Evolutionary conservation across 2,113 vertebrate species (phyloP), one percentile per base, ranked within the genome.

Genomic region (Oreochromis spilurus): DNA sequence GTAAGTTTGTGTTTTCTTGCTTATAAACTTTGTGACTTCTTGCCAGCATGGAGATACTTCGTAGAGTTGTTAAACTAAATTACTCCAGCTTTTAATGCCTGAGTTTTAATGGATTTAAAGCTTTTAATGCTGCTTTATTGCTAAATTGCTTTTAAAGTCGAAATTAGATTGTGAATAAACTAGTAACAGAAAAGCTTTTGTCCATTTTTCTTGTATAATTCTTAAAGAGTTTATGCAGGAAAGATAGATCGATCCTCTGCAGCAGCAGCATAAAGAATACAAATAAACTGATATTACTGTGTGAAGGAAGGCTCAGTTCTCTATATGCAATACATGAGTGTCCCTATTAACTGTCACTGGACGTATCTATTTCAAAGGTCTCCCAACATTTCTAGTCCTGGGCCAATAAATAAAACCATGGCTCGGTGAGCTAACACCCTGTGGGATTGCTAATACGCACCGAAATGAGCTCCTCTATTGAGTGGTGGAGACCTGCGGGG

Each of bases 371-470:
- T 79, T 82, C 58, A 58, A 7, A 75, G 81, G 81, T 82, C 81
- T 82, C 77, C 52, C 65, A 60, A 4, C 21, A 21, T 43, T 75
- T 34, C 21, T 16, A 45, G 54, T 53, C 62, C 75, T 11, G 72
- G 55, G 12, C 82, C 38, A 60, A 67, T 89, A 89, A 90, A 83
- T 79, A 60, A 84, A 86, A 79, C 58, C 8, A 57, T 16, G 31
- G 72, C 82, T 65, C 29, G 21, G 34, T 50, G 79, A 81, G 79
- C 58, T 9, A 34, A 75, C 83, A 48, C 80, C 79, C 36, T 2
- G 31, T 11, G 55, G 87, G 57, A 16, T 45, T 45, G 67, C 80
- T 90, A 81, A 89, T 80, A 34, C 4, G 52, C 54, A 60, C 75
- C 34, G 34, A 79, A 50, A 81, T 3, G 19, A 70, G 57, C 19